Evolutionary conservation across 2,888 invertebrate genomes (phyloP).

Genomic region (Tetramorium bicarinatum): DNA sequence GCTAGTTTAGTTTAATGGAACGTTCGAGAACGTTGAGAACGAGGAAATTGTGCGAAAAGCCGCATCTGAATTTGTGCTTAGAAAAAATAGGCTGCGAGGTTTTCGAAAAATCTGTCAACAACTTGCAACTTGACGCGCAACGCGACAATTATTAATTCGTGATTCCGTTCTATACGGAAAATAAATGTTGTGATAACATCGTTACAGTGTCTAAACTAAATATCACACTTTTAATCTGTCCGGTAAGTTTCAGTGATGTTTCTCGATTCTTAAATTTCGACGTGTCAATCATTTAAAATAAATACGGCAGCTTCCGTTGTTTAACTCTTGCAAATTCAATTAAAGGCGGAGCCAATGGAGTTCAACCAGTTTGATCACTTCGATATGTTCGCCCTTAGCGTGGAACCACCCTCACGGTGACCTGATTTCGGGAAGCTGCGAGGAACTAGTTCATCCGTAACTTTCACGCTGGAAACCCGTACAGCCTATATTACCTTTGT

Average conservation of each 20-base stretch:
- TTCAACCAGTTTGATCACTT: slow-evolving; percentile 34
- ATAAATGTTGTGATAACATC: background rate
- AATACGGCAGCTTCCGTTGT: slow-evolving; percentile 15
- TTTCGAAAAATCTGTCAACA: background rate
- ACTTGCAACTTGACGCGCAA: background rate
- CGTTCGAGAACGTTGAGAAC: background rate
- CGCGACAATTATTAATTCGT: background rate
- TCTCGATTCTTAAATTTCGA: background rate
- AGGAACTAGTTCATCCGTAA: slow-evolving; percentile 57
- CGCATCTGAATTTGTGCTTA: background rate
- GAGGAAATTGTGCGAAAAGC: background rate
- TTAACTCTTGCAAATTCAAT: slow-evolving; percentile 35
- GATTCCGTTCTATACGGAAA: background rate
- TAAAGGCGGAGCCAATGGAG: slow-evolving; percentile 13
- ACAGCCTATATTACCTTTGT: slow-evolving; percentile 34
- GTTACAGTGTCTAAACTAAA: background rate
- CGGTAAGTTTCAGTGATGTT: background rate
- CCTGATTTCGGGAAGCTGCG: slow-evolving; percentile 54
- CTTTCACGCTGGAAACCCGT: slow-evolving; percentile 26
- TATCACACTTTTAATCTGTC: background rate
- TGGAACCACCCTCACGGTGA: slow-evolving; percentile 42
- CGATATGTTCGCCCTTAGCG: slow-evolving; percentile 48
- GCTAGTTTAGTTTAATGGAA: background rate
- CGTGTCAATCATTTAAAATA: slow-evolving; percentile 23
- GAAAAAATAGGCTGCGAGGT: background rate